Evolutionary conservation across 2,888 invertebrate genomes (phyloP), one percentile per base, ranked within the genome.

Genomic region (Tethea ocularis): DNA sequence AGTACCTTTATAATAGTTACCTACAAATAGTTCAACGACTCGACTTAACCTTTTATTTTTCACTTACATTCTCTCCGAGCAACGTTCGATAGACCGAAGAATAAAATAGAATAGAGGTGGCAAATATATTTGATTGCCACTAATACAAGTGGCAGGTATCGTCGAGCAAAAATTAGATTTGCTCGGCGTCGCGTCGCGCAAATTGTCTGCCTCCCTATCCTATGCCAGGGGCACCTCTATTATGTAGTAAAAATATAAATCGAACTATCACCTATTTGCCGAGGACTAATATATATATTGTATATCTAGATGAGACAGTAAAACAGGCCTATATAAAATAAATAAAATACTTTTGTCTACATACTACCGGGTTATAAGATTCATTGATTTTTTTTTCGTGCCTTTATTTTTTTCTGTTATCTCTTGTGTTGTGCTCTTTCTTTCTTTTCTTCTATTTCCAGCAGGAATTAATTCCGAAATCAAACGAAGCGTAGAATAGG

Each of bases 121-220:
- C 29, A 53, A 53, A 53, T 53, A 53, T 53, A 53, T 53, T 29
- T 53, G 26, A 53, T 53, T 20, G 8, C 15, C 52, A 23, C 17
- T 53, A 53, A 29, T 53, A 29, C n/a, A 17, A 26, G 52, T 29
- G 29, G 52, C 46, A 46, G 46, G 46, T 46, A 46, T 46, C 46
- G 52, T 20, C 13, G 26, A 4, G 52, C 17, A 1, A 29, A 53
- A 53, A 53, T 53, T 53, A 26, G 24, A 29, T 53, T 53, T 33
- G 20, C 36, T 15, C 29, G 29, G 53, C 29, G 22, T 13, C 54
- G 13, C 33, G 33, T 20, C 17, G 33, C 54, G 15, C 20, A 54
- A 54, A 26, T 38, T n/a, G 38, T 38, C n/a, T 5, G 1, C 38
- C n/a, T 6, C 38, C 38, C 10, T n/a, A 7, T n/a, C 2, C 38